phyloP scores from a whole-genome alignment of 1,140 invertebrate genomes.

The Drosophila sproati region DNA sequence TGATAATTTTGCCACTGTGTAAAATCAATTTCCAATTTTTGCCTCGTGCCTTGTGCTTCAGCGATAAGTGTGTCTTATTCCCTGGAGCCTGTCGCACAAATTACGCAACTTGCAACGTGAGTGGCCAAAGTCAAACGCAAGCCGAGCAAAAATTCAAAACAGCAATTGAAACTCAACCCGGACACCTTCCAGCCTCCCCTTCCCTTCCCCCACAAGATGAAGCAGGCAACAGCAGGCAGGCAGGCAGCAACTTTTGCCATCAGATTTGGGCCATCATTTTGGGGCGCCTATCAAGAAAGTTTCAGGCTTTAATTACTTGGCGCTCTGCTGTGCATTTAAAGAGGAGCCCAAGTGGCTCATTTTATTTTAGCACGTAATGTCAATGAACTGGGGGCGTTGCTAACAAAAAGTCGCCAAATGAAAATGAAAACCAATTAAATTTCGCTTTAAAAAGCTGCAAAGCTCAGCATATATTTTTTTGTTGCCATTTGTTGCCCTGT shows the following conservation, averaged over 20 bases:
- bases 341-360: constrained; percentile 34
- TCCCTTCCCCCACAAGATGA: not conserved
- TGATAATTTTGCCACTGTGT: constrained; percentile 5
- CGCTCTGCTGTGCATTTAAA: constrained; percentile 25
- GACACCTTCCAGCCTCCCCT: not conserved
- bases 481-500: constrained; percentile 2
- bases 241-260: not conserved
- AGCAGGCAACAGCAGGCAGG: not conserved
- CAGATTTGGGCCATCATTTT: constrained; percentile 13
- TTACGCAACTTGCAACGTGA: constrained; percentile 61
- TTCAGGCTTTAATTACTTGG: constrained; percentile 73
- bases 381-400: constrained; percentile 29
- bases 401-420: constrained; percentile 16
- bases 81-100: constrained; percentile 32
- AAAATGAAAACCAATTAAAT: constrained; percentile 44
- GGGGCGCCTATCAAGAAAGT: constrained; percentile 7
- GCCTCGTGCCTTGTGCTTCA: not conserved
- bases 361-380: constrained; percentile 38
- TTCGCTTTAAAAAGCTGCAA: constrained; percentile 36
- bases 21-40: constrained; percentile 50
- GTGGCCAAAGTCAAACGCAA: constrained; percentile 39
- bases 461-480: constrained; percentile 30
- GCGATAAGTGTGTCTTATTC: constrained; percentile 37
- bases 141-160: constrained; percentile 45
- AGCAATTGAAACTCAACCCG: constrained; percentile 12